phyloP scores from a whole-genome alignment of 2,797 vertebrate genomes.

The Sebastiscus albofasciatus region DNA sequence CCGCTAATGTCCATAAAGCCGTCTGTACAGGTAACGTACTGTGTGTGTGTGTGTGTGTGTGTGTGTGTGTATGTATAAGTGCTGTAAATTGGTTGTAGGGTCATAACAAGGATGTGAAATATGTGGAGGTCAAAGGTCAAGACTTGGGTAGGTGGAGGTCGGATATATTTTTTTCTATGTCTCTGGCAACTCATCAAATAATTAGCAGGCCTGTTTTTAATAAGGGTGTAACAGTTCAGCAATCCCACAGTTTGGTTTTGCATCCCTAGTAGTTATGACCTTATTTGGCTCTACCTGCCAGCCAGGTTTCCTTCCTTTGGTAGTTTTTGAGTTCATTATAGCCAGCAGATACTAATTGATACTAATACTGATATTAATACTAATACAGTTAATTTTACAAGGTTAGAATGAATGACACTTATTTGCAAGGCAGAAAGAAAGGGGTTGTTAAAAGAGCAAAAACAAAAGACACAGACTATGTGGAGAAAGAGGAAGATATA shows the following conservation, averaged over 20 bases:
- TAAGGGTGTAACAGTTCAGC: not conserved
- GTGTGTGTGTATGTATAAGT: not conserved
- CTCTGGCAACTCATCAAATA: no score
- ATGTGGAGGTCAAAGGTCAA: slow-evolving; percentile 9
- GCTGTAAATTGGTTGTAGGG: slow-evolving; percentile 1
- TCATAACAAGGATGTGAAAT: slow-evolving; percentile 4
- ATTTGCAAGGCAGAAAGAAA: slow-evolving; percentile 11
- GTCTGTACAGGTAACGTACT: slow-evolving; percentile 87
- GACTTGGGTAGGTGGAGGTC: not conserved
- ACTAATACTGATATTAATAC: no score
- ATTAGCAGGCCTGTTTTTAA: no score
- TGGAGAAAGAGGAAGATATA: slow-evolving; percentile 24
- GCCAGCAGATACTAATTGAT: not conserved
- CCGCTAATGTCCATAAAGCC: slow-evolving; percentile 83
- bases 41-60: not conserved
- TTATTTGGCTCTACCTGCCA: not conserved
- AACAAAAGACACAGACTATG: slow-evolving; percentile 15
- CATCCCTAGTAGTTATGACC: not conserved
- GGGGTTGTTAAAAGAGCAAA: slow-evolving; percentile 7
- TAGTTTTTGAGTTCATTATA: not conserved
- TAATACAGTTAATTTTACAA: slow-evolving; percentile 1
- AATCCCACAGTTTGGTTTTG: not conserved
- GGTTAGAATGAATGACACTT: not conserved
- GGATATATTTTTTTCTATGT: not conserved
- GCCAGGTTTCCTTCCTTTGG: not conserved